These are phyloP conservation scores for Moxostoma hubbsi DNA, from an alignment of 2,797 vertebrate species.

Conservation along the genomic window DNA sequence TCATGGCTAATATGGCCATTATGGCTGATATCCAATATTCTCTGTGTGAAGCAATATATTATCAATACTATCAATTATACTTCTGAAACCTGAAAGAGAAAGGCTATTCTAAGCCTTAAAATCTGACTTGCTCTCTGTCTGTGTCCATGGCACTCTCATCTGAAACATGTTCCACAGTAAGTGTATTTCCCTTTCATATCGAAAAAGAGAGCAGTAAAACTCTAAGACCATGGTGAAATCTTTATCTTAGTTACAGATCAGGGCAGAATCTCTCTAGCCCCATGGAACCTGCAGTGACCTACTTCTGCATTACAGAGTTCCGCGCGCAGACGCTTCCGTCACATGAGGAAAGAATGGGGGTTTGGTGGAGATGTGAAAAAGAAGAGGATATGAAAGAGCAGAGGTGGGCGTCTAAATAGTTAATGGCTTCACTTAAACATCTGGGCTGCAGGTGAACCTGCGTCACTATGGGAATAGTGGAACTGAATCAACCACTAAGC, in stretches of 20 bases:
- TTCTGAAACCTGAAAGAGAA: no score
- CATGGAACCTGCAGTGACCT: conserved; percentile 23
- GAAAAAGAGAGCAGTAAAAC: conserved; percentile 5
- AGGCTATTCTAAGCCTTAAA: no score
- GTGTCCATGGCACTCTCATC: no score
- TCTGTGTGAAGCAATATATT: no score
- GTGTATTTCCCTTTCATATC: not conserved
- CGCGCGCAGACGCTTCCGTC: not conserved
- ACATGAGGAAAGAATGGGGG: not conserved
- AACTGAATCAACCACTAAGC: not conserved
- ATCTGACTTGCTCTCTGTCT: no score
- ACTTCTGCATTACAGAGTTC: conserved; percentile 23
- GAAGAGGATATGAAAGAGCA: not conserved
- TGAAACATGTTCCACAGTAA: not conserved
- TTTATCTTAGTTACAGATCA: conserved; percentile 49
- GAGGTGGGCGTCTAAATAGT: conserved; percentile 8
- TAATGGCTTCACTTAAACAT: conserved; percentile 4
- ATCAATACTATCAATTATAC: no score
- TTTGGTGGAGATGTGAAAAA: conserved; percentile 7
- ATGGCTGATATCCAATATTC: no score
- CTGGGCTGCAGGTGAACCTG: conserved; percentile 17
- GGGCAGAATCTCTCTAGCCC: conserved; percentile 12
- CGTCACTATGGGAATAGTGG: conserved; percentile 18
- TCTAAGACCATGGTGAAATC: conserved; percentile 21
- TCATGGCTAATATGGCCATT: no score